Evolutionary conservation across 37 sponge, comb jelly and placozoan genomes (phyloP).

Genomic region (Halichondria panicea): DNA sequence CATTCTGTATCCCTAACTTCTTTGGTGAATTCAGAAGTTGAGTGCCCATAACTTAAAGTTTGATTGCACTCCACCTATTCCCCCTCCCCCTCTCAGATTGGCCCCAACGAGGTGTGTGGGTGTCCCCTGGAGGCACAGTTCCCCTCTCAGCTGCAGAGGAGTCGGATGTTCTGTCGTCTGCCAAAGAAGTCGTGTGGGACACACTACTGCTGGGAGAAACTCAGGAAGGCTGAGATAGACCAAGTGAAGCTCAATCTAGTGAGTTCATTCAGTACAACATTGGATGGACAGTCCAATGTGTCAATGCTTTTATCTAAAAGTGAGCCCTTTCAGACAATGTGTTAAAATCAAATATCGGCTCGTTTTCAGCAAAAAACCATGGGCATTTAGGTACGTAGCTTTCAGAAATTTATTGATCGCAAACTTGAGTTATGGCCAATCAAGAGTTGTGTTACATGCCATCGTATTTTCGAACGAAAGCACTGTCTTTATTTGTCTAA

Average conservation of each 20-base stretch:
- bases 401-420: too few species aligned
- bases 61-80: background rate
- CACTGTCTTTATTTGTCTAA: too few species aligned
- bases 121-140: constrained; percentile 83
- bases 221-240: constrained; percentile 91
- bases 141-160: constrained; percentile 12
- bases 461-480: too few species aligned
- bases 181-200: constrained; percentile 76
- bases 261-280: background rate
- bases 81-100: constrained; percentile 48
- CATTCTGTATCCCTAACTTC: background rate
- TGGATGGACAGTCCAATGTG: background rate
- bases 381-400: too few species aligned
- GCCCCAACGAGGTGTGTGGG: constrained; percentile 88
- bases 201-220: constrained; percentile 92
- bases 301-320: too few species aligned
- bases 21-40: background rate
- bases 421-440: too few species aligned
- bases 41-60: background rate
- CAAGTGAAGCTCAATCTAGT: constrained; percentile 87
- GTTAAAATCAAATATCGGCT: too few species aligned
- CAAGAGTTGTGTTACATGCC: too few species aligned
- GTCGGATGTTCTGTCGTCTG: constrained; percentile 56
- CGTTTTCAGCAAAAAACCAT: too few species aligned
- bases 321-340: too few species aligned